Percentiles rank a stretch among this genome's conserved stretches.
phyloP scores from a whole-genome alignment of 2,888 invertebrate genomes.

The Cephus spinipes region DNA sequence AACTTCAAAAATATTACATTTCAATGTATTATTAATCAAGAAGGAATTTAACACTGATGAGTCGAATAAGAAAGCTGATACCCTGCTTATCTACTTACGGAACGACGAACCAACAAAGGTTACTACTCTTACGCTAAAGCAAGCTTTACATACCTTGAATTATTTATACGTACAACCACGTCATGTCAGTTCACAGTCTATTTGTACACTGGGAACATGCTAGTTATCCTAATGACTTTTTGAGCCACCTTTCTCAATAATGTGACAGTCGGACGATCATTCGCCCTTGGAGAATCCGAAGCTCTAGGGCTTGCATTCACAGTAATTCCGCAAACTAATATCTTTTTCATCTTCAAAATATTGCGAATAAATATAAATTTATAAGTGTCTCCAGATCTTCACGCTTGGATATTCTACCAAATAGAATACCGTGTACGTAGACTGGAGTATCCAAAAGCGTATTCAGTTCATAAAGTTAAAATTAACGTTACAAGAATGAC shows the following conservation, averaged over 20 bases:
- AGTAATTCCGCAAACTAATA: neutral
- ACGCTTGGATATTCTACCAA: neutral
- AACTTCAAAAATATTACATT: neutral
- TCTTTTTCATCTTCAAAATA: neutral
- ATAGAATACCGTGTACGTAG: neutral
- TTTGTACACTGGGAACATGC: neutral
- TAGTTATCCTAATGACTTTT: neutral
- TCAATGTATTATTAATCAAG: neutral
- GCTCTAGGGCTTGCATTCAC: neutral
- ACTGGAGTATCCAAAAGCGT: neutral
- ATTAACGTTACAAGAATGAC: neutral
- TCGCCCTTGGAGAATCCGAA: neutral
- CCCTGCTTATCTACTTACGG: neutral
- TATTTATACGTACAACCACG: neutral
- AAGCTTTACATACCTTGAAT: neutral
- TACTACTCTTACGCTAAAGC: neutral
- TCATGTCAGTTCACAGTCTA: neutral
- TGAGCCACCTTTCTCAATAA: constrained; percentile 6
- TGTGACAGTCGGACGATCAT: neutral
- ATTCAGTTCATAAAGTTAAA: neutral
- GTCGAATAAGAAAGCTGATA: neutral
- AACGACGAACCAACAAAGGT: neutral
- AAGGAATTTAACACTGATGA: neutral
- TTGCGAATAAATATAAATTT: neutral
- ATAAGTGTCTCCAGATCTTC: neutral